Conservation (phyloP, 2,888 invertebrate species). For the Kuschelorhynchus macadamiae region DNA sequence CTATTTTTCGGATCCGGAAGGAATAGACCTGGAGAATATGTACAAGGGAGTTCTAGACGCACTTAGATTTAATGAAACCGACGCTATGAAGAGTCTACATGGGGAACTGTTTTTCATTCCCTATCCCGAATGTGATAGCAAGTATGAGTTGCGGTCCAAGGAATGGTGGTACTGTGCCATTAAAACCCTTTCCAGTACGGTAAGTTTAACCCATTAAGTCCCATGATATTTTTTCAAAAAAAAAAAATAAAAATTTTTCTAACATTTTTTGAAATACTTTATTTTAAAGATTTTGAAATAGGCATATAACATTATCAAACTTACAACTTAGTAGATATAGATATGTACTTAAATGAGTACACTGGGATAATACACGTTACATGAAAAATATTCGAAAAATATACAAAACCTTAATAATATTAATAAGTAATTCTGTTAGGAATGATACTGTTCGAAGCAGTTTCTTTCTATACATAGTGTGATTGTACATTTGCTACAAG, state of each 20-base stretch:
- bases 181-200: slow-evolving; percentile 12
- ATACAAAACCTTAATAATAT: too few relatives aligned
- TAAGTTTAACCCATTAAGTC: slow-evolving; percentile 2
- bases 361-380: too few relatives aligned
- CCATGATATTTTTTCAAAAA: not conserved
- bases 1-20: not conserved
- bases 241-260: not conserved
- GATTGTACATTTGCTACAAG: too few relatives aligned
- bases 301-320: too few relatives aligned
- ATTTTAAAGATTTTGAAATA: too few relatives aligned
- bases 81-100: not conserved
- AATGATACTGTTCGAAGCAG: too few relatives aligned
- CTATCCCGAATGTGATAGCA: slow-evolving; percentile 1
- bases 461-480: too few relatives aligned
- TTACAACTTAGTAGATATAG: too few relatives aligned
- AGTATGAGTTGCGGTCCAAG: not conserved
- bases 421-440: too few relatives aligned
- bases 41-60: slow-evolving; percentile 13
- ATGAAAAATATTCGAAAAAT: too few relatives aligned
- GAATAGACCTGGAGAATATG: slow-evolving; percentile 20
- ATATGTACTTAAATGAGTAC: too few relatives aligned
- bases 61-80: not conserved
- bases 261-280: not conserved
- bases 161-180: slow-evolving; percentile 29
- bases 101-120: not conserved